A percentile compares a stretch with the other conserved stretches of the same genome.
phyloP scores from a whole-genome alignment of 1,140 invertebrate species.

The Lysiphlebus fabarum region DNA sequence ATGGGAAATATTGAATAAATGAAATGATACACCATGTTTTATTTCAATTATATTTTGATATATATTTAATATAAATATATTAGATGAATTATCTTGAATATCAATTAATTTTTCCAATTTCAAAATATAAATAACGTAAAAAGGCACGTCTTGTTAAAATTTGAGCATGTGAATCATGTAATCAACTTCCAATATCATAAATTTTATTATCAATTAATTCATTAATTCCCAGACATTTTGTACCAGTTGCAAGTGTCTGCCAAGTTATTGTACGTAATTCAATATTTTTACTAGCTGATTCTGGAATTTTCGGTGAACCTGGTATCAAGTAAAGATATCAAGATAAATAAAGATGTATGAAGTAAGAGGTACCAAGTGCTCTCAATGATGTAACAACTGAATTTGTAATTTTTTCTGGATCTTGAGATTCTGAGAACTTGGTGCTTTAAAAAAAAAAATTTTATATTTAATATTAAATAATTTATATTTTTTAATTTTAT shows the following conservation, averaged over 20 bases:
- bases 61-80: slow-evolving; percentile 46
- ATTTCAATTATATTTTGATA: slow-evolving; percentile 50
- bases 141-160: slow-evolving; percentile 80
- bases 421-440: slow-evolving; percentile 71
- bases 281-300: slow-evolving; percentile 58
- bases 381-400: slow-evolving; percentile 65
- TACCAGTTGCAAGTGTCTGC: slow-evolving; percentile 77
- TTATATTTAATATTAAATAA: neutral
- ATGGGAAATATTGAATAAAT: slow-evolving; percentile 84
- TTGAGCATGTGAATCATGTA: slow-evolving; percentile 92
- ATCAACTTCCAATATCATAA: slow-evolving; percentile 63
- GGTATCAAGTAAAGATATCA: slow-evolving; percentile 86
- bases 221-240: slow-evolving; percentile 79
- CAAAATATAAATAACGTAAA: slow-evolving; percentile 70
- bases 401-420: slow-evolving; percentile 51
- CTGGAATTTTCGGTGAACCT: slow-evolving; percentile 58
- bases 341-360: too few relatives aligned
- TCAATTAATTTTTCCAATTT: slow-evolving; percentile 55
- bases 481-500: slow-evolving; percentile 6
- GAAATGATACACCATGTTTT: slow-evolving; percentile 67
- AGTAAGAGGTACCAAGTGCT: slow-evolving; percentile 66
- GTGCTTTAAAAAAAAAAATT: slow-evolving; percentile 55
- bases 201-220: slow-evolving; percentile 58
- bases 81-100: slow-evolving; percentile 41
- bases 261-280: slow-evolving; percentile 64